Evolutionary conservation across 2,113 vertebrate species (phyloP), one percentile per base, ranked within the genome.

Genomic region (Muscicapa adusta): DNA sequence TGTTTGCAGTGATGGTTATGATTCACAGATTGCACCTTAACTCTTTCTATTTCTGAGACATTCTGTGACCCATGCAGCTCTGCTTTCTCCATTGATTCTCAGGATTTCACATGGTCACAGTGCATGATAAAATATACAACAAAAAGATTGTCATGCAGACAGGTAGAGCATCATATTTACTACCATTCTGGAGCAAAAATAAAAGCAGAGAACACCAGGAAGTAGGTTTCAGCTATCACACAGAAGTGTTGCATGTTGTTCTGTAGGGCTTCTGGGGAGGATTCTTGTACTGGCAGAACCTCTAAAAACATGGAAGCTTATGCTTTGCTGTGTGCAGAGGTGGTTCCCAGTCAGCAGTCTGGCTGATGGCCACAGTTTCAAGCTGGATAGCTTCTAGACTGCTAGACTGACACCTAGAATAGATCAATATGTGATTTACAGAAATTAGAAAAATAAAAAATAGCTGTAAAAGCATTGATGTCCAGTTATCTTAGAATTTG

Each of bases 381-480:
- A 75, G 51, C 34, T 88, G 60, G 12, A n/a, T 72, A 81, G 63
- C 65, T 84, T 84, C 91, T 95, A 96, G 61, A 90, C 88, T 43
- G 79, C 34, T 83, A 92, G 75, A 79, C 60, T 93, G 79, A 72
- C 76, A 84, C 80, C 94, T 97, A 45, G 70, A 95, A 96, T 9
- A 93, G 73, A 96, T 17, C 29, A 94, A 94, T 53, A 73, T 31
- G 20, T 57, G 56, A 60, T 90, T 88, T 88, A 93, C 51, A 90
- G 51, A 80, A 83, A 56, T 0, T 0, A 70, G 38, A 92, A 67
- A 80, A 76, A 83, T 14, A 40, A 51, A 33, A 91, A 26, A 51
- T 51, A 51, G 26, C 26, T 58, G 67, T 47, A 77, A 72, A 90
- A 66, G 12, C 61, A 26, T 51, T 83, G 20, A 66, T 54, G 17